phyloP scores from a whole-genome alignment of 2,888 invertebrate genomes.

The Spatulosminthurus flaviceps region DNA sequence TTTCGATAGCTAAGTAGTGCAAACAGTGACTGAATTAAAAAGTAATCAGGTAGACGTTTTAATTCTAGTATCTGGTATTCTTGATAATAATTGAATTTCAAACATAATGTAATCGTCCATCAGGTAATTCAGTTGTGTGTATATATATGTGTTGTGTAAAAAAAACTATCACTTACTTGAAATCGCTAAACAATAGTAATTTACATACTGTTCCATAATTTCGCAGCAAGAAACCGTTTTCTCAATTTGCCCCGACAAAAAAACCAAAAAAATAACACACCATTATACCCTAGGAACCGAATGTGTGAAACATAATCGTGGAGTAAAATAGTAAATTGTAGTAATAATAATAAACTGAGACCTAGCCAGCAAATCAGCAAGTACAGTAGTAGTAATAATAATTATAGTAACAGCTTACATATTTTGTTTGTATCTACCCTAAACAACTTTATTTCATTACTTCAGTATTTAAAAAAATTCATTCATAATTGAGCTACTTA shows the following conservation, averaged over 20 bases:
- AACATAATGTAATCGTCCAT: slow-evolving; percentile 15
- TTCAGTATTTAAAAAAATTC: slow-evolving; percentile 41
- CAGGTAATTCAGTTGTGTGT: slow-evolving; percentile 25
- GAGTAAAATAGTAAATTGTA: slow-evolving; percentile 13
- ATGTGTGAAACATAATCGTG: slow-evolving; percentile 28
- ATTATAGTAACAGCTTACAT: slow-evolving; percentile 21
- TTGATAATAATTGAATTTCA: slow-evolving; percentile 16
- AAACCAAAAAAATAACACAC: too few species aligned
- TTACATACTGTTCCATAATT: too few species aligned
- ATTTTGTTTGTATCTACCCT: slow-evolving; percentile 33
- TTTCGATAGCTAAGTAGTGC: not conserved
- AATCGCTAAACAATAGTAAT: slow-evolving; percentile 11
- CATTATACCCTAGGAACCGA: slow-evolving; percentile 18
- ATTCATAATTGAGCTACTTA: slow-evolving; percentile 46
- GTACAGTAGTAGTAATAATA: slow-evolving; percentile 9
- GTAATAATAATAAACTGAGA: slow-evolving; percentile 24
- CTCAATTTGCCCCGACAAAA: too few species aligned
- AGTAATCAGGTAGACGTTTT: slow-evolving; percentile 40
- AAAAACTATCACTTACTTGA: slow-evolving; percentile 29
- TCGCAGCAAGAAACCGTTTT: too few species aligned
- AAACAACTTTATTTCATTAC: slow-evolving; percentile 41
- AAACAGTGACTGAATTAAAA: slow-evolving; percentile 21
- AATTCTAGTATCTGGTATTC: slow-evolving; percentile 28
- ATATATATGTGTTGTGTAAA: slow-evolving; percentile 12
- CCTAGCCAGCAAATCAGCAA: slow-evolving; percentile 33